phyloP scores from a whole-genome alignment of 2,888 invertebrate genomes.

The Synergus umbraculus region DNA sequence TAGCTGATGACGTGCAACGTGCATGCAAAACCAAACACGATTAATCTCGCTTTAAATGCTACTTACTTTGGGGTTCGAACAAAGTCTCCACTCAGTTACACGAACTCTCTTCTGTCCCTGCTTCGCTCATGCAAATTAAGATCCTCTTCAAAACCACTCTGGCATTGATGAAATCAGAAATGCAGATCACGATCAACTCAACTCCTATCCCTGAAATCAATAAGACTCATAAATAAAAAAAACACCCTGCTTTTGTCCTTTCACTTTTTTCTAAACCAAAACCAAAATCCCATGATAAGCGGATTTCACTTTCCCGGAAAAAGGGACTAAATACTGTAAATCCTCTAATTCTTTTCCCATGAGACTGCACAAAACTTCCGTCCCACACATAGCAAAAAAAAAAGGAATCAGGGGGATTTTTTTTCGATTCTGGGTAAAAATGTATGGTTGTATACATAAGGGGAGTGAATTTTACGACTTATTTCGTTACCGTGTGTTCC shows the following conservation, averaged over 20 bases:
- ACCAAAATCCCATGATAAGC: constrained; percentile 35
- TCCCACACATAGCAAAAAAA: background rate
- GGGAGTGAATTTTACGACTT: constrained; percentile 32
- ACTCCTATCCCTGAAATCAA: background rate
- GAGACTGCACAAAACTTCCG: constrained; percentile 33
- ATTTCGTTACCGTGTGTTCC: constrained; percentile 7
- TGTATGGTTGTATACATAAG: constrained; percentile 3
- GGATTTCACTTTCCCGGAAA: constrained; percentile 35
- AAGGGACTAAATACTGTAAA: constrained; percentile 20
- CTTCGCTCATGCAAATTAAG: constrained; percentile 66
- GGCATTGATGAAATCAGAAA: constrained; percentile 67
- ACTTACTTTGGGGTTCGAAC: constrained; percentile 52
- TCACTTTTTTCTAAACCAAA: background rate
- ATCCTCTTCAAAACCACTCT: constrained; percentile 50
- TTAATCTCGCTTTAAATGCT: constrained; percentile 63
- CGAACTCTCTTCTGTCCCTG: constrained; percentile 50
- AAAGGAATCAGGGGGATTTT: constrained; percentile 17
- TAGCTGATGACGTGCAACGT: constrained; percentile 50
- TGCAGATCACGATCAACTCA: constrained; percentile 62
- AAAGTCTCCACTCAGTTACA: constrained; percentile 50
- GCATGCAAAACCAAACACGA: constrained; percentile 49
- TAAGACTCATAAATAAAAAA: background rate
- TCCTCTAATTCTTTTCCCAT: constrained; percentile 34
- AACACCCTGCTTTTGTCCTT: background rate
- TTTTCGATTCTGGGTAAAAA: constrained; percentile 35